A percentile compares a stretch with the other conserved stretches of the same genome.
Conservation (phyloP, 2,113 vertebrate genomes). For the Tretioscincus oriximinensis region DNA sequence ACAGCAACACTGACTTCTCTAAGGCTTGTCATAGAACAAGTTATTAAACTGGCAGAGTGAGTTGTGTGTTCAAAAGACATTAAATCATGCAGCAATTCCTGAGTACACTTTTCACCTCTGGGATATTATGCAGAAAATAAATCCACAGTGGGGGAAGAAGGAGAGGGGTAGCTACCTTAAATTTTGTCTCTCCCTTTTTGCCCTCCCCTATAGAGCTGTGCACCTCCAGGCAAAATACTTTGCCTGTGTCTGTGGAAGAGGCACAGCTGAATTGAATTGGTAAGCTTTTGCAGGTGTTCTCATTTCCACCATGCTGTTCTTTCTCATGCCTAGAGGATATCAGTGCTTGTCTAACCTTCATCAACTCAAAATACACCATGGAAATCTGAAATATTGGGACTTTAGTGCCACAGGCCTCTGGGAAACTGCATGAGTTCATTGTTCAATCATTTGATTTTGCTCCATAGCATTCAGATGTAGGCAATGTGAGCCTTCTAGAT, state of each 20-base stretch:
- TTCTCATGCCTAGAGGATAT: neutral
- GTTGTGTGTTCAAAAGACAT: constrained; percentile 53
- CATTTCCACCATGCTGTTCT: constrained; percentile 2
- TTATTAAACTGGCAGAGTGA: constrained; percentile 52
- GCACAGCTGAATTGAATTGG: neutral
- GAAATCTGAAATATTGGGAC: neutral
- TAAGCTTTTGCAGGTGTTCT: constrained; percentile 35
- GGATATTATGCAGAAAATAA: constrained; percentile 59
- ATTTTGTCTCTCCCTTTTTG: neutral
- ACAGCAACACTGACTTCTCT: constrained; percentile 28
- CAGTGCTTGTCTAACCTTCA: neutral
- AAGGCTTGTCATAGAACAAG: constrained; percentile 32
- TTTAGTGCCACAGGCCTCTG: neutral
- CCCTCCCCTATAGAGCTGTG: constrained; percentile 15
- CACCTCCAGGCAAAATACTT: rapidly evolving
- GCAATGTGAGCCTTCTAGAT: neutral
- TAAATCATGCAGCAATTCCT: constrained; percentile 55
- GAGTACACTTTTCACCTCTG: constrained; percentile 57
- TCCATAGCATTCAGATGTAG: too few relatives aligned
- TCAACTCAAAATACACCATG: neutral
- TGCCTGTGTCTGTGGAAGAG: neutral
- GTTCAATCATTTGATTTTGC: neutral
- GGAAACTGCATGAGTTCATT: neutral
- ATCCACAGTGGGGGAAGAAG: neutral
- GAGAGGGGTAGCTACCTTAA: constrained; percentile 35